Conservation (phyloP, 2,113 vertebrate genomes). For the Cettia cetti region DNA sequence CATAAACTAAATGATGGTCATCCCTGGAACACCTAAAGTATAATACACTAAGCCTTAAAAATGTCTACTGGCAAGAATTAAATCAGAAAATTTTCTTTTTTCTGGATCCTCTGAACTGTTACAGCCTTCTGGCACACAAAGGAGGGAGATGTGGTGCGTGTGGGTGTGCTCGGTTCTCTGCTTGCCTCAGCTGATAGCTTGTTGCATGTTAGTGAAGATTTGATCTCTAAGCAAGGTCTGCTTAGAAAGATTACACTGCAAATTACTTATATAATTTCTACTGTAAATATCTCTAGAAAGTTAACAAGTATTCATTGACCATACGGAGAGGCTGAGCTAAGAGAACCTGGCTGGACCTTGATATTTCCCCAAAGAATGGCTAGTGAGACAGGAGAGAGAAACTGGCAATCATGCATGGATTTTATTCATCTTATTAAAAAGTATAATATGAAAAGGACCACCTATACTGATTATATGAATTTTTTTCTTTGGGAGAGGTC, state of each 20-base stretch:
- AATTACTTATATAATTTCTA: background rate
- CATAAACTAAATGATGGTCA: background rate
- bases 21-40: background rate
- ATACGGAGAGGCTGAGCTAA: background rate
- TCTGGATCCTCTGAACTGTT: background rate
- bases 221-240: background rate
- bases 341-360: background rate
- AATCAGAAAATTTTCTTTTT: background rate
- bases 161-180: background rate
- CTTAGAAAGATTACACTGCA: background rate
- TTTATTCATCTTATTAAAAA: background rate
- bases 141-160: too few relatives aligned
- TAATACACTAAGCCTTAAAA: background rate
- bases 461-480: background rate
- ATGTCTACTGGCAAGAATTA: background rate
- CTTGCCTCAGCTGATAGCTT: background rate
- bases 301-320: background rate
- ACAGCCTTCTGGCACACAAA: background rate
- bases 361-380: background rate
- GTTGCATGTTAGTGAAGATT: background rate
- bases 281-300: background rate
- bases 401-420: background rate
- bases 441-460: background rate
- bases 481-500: background rate
- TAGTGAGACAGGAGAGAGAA: background rate